Base-by-base conservation (phyloP, 2,888 invertebrate species). In the Sussaba pulchella region DNA sequence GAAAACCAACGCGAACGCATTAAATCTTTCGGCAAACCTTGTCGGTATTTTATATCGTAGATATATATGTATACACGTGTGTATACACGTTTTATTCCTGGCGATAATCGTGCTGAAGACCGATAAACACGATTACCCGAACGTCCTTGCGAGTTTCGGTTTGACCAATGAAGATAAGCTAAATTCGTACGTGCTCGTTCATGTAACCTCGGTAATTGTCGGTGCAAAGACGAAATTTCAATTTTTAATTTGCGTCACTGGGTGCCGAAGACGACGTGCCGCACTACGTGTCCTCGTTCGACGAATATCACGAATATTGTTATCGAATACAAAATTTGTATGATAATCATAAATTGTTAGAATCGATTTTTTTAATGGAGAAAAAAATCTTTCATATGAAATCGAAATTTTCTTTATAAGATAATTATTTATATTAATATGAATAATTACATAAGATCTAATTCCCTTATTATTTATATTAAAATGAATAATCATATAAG, bases 141-240 rank as follows among this genome's bases (percentile, higher is more conserved):
- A 14, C 66, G 66, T 72, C 71, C 66, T 78, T 54, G 66, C 31
- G 10, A 26, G n/a, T 50, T 57, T 71, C 3, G 10, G 39, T 43
- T 2, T 31, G n/a, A 61, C 39, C 39, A n/a, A 50, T 17, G 26
- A 67, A 69, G 26, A 64, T 41, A 39, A 67, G 45, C 24, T 19
- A 63, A 69, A 39, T 73, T 73, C 6, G 31, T 72, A 39, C 36
- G 45, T 71, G 61, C 61, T 19, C 61, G 17, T 26, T 24, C 64
- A 31, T 12, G 10, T 17, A n/a, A 45, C 59, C 17, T 71, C 66
- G 45, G 61, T 67, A 71, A 80, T 80, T 67, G 17, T 17, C 41
- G 26, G 14, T 57, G 45, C 57, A 24, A 59, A 64, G 79, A 75
- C 75, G 54, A 75, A 71, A 61, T 66, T 50, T 43, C n/a, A 66